Evolutionary conservation across 2,113 vertebrate species (phyloP), one percentile per base, ranked within the genome.

Genomic region (Ciconia stormi): DNA sequence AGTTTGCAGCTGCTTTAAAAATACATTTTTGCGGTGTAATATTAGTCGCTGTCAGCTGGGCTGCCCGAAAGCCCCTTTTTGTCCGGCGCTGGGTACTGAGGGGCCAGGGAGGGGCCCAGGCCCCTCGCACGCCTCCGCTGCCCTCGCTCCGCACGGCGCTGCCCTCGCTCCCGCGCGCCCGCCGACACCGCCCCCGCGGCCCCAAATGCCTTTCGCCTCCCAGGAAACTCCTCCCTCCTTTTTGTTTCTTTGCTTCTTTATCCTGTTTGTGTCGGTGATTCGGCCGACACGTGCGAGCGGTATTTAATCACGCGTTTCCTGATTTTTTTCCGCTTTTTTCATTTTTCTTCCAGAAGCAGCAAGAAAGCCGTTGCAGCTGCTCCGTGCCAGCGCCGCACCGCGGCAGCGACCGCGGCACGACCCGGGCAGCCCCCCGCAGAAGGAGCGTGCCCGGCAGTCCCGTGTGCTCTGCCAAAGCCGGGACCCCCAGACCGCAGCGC

Each of bases 221-320:
- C 15, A 23, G 47, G 34, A 53, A 49, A n/a, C 15, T 16, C n/a
- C 15, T 40, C 19, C 44, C 58, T 12, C 36, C 21, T 50, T 47
- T 38, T 55, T 20, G 7, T 23, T 63, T 25, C 29, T 81, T 81
- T 47, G 34, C 16, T 52, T 20, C 26, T 32, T 36, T 18, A 1
- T 40, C 3, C 32, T 9, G 3, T 32, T n/a, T 52, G 13, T 21
- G 36, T 27, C 3, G 1, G 11, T 7, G 42, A 19, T 36, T 30
- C 1, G 7, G 47, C 3, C 6, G 52, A 26, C 18, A 5, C 0
- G 13, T 4, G 4, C 69, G 14, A 52, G 52, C 1, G 5, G 12
- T 22, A 13, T 32, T 36, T 42, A 42, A n/a, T 6, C 25, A 14
- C 47, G 47, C n/a, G 2, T 34, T 77, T 77, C 79, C 38, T 17